phyloP scores from a whole-genome alignment of 37 sponge, comb jelly and placozoan species.

The Bolinopsis microptera region DNA sequence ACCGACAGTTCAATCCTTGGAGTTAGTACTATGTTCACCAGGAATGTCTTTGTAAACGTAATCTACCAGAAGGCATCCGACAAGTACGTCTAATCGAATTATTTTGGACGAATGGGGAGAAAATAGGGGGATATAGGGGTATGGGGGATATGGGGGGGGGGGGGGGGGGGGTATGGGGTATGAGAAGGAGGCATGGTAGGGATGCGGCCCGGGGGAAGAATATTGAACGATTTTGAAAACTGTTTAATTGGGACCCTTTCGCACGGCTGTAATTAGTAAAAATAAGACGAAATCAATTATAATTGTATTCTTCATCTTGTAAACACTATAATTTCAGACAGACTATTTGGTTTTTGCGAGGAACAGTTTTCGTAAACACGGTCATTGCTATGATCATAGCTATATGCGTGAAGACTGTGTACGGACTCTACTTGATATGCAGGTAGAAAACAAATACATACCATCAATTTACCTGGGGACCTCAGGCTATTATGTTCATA shows the following conservation, averaged over 20 bases:
- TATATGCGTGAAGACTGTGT: slow-evolving; percentile 18
- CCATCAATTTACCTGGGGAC: background rate
- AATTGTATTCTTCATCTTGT: too few species aligned
- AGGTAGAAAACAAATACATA: background rate
- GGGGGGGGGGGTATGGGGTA: too few species aligned
- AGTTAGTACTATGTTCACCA: slow-evolving; percentile 45
- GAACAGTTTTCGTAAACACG: slow-evolving; percentile 28
- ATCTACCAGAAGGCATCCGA: background rate
- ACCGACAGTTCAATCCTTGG: slow-evolving; percentile 50
- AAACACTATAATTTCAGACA: background rate
- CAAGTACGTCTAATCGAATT: background rate
- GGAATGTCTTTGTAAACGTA: slow-evolving; percentile 16
- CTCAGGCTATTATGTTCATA: too few species aligned
- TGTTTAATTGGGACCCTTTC: too few species aligned
- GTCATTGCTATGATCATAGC: slow-evolving; percentile 30
- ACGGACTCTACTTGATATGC: slow-evolving; percentile 31
- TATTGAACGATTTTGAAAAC: too few species aligned
- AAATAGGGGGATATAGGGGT: too few species aligned
- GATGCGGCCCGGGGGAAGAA: too few species aligned
- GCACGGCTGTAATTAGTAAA: too few species aligned
- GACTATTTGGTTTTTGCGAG: slow-evolving; percentile 24
- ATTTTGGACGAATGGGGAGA: too few species aligned
- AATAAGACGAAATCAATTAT: too few species aligned
- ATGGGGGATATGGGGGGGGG: too few species aligned
- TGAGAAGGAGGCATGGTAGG: too few species aligned